A percentile compares a stretch with the other conserved stretches of the same genome.
Evolutionary conservation across 2,888 invertebrate species (phyloP).

Genomic region (Serrognathus titanus): DNA sequence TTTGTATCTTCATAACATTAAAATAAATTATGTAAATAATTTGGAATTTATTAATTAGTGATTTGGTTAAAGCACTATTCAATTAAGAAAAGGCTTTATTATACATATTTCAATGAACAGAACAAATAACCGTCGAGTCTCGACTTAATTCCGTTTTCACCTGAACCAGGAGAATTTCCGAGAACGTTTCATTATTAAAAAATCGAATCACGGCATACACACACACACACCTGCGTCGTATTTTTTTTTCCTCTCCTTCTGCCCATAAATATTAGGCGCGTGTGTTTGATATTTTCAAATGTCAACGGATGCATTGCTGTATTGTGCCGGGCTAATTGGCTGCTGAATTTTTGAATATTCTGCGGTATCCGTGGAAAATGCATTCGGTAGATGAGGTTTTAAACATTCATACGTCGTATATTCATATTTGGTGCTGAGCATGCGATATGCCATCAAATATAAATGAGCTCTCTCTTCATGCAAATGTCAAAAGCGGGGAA

Average conservation of each 20-base stretch:
- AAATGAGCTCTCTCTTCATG: slow-evolving; percentile 36
- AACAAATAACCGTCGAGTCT: no score
- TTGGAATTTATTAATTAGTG: no score
- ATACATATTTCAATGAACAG: no score
- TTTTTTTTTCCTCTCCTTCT: not conserved
- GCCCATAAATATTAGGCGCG: not conserved
- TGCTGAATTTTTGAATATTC: slow-evolving; percentile 41
- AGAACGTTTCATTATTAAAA: no score
- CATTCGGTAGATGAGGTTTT: slow-evolving; percentile 33
- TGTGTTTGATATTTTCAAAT: slow-evolving; percentile 8
- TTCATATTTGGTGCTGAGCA: slow-evolving; percentile 38
- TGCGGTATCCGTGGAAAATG: slow-evolving; percentile 23
- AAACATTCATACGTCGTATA: slow-evolving; percentile 40
- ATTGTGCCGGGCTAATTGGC: slow-evolving; percentile 31
- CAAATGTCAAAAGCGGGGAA: slow-evolving; percentile 36
- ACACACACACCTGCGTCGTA: no score
- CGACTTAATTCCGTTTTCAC: no score
- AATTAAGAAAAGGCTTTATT: no score
- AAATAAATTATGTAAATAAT: no score
- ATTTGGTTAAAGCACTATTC: no score
- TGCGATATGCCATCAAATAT: slow-evolving; percentile 41
- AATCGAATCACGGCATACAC: no score
- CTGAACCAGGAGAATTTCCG: no score
- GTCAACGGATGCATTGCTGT: slow-evolving; percentile 19
- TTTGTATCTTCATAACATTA: no score